Percentiles rank a stretch among this genome's conserved stretches.
phyloP scores from a whole-genome alignment of 1,140 invertebrate species.

The Apolygus lucorum region DNA sequence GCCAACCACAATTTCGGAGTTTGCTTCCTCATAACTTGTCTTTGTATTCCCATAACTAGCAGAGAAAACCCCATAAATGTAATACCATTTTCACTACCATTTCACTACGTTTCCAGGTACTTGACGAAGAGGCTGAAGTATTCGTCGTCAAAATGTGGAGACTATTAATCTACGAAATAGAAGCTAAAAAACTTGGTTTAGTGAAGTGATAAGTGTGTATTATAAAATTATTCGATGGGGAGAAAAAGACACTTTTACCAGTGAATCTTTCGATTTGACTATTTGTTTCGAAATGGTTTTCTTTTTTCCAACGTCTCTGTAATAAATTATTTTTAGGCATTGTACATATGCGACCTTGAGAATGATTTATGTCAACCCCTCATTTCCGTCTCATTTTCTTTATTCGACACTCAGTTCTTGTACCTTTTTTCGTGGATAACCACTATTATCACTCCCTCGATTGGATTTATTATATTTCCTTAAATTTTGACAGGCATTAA shows the following conservation, averaged over 20 bases:
- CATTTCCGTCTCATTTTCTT: not conserved
- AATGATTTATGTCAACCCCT: too few species aligned
- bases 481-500: not conserved
- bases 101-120: slow-evolving; percentile 75
- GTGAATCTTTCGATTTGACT: not conserved
- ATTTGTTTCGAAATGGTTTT: not conserved
- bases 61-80: too few species aligned
- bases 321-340: not conserved
- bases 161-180: slow-evolving; percentile 96
- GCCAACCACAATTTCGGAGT: too few species aligned
- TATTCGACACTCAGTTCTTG: not conserved
- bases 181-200: slow-evolving; percentile 88
- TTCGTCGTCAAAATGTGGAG: slow-evolving; percentile 99
- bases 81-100: too few species aligned
- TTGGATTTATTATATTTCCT: too few species aligned
- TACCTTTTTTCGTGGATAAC: not conserved
- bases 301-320: not conserved
- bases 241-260: not conserved
- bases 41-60: too few species aligned
- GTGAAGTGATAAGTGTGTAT: slow-evolving; percentile 47
- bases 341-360: too few species aligned
- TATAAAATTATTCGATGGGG: not conserved
- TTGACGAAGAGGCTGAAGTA: slow-evolving; percentile 98
- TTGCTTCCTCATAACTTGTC: too few species aligned
- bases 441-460: not conserved